Conservation (phyloP, 2,888 invertebrate genomes). For the Automeris io region DNA sequence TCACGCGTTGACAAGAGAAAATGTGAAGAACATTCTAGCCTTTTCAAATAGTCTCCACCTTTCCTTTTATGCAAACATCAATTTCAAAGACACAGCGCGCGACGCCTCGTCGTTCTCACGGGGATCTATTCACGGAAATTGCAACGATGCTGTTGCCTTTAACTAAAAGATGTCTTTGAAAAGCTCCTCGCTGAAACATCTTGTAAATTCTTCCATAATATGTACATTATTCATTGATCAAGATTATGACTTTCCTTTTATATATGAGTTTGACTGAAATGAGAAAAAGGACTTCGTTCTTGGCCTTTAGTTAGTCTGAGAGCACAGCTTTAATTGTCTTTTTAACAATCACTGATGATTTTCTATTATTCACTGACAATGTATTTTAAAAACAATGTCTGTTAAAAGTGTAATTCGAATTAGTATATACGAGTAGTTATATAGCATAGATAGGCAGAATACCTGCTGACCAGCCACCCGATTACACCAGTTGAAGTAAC, state of each 20-base stretch:
- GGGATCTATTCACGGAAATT: slow-evolving; percentile 16
- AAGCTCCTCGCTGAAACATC: not conserved
- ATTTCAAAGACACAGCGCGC: too few species aligned
- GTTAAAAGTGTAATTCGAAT: too few species aligned
- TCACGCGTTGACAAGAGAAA: slow-evolving; percentile 1
- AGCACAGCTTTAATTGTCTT: too few species aligned
- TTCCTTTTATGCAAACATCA: slow-evolving; percentile 14
- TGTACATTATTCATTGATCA: not conserved
- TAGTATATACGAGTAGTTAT: too few species aligned
- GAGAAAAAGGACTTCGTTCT: too few species aligned
- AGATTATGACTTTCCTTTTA: not conserved
- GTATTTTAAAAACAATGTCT: too few species aligned
- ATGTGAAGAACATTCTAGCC: slow-evolving; percentile 5
- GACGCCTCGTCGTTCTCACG: slow-evolving; percentile 10
- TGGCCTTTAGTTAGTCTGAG: too few species aligned
- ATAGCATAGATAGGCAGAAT: too few species aligned
- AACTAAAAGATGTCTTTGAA: slow-evolving; percentile 7
- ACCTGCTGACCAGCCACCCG: slow-evolving; percentile 64
- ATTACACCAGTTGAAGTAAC: slow-evolving; percentile 51
- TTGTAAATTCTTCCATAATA: not conserved
- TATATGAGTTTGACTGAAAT: too few species aligned
- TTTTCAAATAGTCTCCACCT: slow-evolving; percentile 18
- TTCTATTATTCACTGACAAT: too few species aligned
- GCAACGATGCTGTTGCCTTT: slow-evolving; percentile 6
- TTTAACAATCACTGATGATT: too few species aligned